These are phyloP conservation scores for Iphiclides podalirius DNA, from an alignment of 2,888 invertebrate genomes.

Conservation along the genomic window DNA sequence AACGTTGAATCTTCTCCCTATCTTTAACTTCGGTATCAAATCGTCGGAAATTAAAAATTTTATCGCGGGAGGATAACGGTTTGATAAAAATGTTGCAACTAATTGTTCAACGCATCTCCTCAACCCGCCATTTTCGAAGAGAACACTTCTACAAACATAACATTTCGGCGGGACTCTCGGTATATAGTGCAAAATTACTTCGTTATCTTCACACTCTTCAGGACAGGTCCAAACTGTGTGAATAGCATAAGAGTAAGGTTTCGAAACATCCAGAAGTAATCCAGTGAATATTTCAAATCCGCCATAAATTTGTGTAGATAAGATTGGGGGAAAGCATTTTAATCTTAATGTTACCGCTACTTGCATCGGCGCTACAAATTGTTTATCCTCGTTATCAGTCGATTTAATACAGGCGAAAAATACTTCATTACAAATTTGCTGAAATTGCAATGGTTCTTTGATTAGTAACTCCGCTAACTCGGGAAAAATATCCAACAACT, in stretches of 20 bases:
- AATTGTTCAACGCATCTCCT: constrained; percentile 65
- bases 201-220: constrained; percentile 68
- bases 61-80: constrained; percentile 39
- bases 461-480: constrained; percentile 48
- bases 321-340: constrained; percentile 44
- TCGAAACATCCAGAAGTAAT: constrained; percentile 49
- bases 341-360: constrained; percentile 51
- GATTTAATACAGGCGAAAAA: constrained; percentile 55
- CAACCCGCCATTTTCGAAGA: constrained; percentile 64
- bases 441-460: constrained; percentile 56
- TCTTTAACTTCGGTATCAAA: constrained; percentile 47
- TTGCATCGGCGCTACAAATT: constrained; percentile 46
- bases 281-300: constrained; percentile 53
- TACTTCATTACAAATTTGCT: constrained; percentile 51
- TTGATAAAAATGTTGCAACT: constrained; percentile 47
- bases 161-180: constrained; percentile 65
- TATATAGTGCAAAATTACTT: constrained; percentile 57
- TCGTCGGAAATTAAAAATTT: constrained; percentile 54
- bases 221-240: constrained; percentile 72
- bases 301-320: constrained; percentile 36
- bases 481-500: constrained; percentile 50
- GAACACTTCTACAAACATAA: constrained; percentile 50
- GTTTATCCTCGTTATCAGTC: constrained; percentile 35
- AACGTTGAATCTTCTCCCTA: constrained; percentile 50
- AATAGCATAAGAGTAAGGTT: constrained; percentile 53